phyloP scores from a whole-genome alignment of 2,888 invertebrate species.

The Caenorhabditis sp. region DNA sequence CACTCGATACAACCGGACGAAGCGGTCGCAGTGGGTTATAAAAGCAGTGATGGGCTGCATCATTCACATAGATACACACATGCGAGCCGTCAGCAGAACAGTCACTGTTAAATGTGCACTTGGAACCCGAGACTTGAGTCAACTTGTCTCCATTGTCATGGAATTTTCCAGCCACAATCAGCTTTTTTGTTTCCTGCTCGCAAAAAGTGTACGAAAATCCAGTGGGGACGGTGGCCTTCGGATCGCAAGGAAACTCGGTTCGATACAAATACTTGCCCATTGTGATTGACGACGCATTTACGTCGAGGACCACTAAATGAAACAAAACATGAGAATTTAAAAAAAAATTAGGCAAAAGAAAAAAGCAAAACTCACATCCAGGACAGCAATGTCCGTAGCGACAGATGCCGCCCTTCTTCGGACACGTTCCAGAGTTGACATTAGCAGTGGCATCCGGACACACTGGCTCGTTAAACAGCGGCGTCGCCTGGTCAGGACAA shows the following conservation, averaged over 20 bases:
- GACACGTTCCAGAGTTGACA: constrained; percentile 29
- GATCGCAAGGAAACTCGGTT: constrained; percentile 43
- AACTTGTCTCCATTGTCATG: constrained; percentile 41
- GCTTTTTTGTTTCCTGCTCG: constrained; percentile 29
- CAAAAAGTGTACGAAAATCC: constrained; percentile 26
- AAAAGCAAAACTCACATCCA: constrained; percentile 6
- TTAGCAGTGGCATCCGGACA: neutral
- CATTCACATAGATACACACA: constrained; percentile 37
- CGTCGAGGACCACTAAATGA: constrained; percentile 15
- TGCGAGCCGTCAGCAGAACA: constrained; percentile 22
- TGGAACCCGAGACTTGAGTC: constrained; percentile 33
- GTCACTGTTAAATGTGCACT: constrained; percentile 35
- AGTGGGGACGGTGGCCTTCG: neutral
- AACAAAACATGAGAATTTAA: too few species aligned
- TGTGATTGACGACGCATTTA: constrained; percentile 3
- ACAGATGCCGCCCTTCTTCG: constrained; percentile 35
- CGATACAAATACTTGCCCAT: constrained; percentile 8
- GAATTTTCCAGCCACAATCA: constrained; percentile 29
- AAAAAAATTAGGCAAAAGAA: too few species aligned
- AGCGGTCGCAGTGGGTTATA: constrained; percentile 42
- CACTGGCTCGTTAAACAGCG: constrained; percentile 50
- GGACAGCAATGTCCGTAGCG: constrained; percentile 47
- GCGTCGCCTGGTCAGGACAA: constrained; percentile 46
- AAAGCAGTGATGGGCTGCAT: constrained; percentile 25
- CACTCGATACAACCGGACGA: neutral